These are phyloP conservation scores for Perognathus longimembris DNA, from an alignment of 2,113 vertebrate species.

Conservation along the genomic window DNA sequence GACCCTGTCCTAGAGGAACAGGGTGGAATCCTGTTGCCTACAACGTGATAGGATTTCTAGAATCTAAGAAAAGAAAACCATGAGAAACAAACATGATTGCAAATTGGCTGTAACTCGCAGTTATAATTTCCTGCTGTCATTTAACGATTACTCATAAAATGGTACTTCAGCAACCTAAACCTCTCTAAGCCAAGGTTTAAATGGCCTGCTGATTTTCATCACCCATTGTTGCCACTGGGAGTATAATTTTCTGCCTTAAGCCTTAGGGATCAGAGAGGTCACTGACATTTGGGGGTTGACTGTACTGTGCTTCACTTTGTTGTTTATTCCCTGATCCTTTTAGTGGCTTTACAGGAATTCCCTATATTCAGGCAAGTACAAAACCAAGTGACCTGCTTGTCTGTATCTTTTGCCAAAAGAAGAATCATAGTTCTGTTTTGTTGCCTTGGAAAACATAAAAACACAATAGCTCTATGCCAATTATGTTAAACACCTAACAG, in stretches of 20 bases:
- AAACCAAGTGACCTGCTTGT: constrained; percentile 13
- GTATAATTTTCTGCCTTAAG: not conserved
- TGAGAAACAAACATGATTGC: not conserved
- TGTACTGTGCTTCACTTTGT: not conserved
- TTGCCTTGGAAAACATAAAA: constrained; percentile 64
- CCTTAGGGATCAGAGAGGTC: not conserved
- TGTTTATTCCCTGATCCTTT: constrained; percentile 3
- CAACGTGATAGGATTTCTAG: not conserved
- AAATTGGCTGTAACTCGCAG: not conserved
- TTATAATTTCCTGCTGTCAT: not conserved
- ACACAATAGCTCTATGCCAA: constrained; percentile 5
- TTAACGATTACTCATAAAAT: constrained; percentile 37
- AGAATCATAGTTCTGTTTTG: constrained; percentile 64
- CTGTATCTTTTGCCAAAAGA: constrained; percentile 53
- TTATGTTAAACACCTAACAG: constrained; percentile 44
- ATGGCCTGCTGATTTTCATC: not conserved
- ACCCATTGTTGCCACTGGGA: not conserved
- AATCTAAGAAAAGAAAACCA: constrained; percentile 36
- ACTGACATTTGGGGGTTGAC: not conserved
- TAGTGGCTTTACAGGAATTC: not conserved
- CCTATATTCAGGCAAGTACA: not conserved
- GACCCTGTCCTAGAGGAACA: not conserved
- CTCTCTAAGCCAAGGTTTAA: not conserved
- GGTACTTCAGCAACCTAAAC: not conserved
- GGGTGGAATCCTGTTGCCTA: constrained; percentile 6